Percentiles rank a stretch among this genome's conserved stretches.
These are phyloP conservation scores for Microchirus variegatus DNA, from an alignment of 2,797 vertebrate species.

Conservation along the genomic window DNA sequence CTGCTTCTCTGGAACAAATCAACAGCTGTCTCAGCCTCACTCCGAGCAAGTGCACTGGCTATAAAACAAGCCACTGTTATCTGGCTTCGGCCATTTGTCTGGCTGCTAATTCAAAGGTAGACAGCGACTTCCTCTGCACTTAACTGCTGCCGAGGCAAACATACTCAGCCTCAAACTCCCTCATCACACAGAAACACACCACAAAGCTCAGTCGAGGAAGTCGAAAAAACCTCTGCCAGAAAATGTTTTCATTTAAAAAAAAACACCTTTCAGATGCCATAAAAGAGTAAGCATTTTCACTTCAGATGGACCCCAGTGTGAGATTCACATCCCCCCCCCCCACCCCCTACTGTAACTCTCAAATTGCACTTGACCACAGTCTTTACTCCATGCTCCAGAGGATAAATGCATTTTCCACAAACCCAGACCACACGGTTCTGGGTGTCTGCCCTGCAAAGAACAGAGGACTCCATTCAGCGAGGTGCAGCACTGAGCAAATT, in stretches of 20 bases:
- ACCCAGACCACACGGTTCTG: slow-evolving; percentile 46
- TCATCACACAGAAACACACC: slow-evolving; percentile 7
- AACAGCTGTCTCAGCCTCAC: slow-evolving; percentile 60
- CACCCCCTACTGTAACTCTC: slow-evolving; percentile 8
- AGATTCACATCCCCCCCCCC: slow-evolving; percentile 1
- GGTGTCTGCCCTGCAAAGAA: slow-evolving; percentile 62
- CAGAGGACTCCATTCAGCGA: slow-evolving; percentile 72
- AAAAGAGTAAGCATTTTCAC: background rate
- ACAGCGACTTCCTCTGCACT: slow-evolving; percentile 53
- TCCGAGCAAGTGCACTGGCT: slow-evolving; percentile 58
- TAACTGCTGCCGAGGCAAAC: slow-evolving; percentile 12
- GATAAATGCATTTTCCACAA: slow-evolving; percentile 45
- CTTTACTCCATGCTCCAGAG: slow-evolving; percentile 15
- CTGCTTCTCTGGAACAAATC: slow-evolving; percentile 65
- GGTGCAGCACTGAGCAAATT: slow-evolving; percentile 66
- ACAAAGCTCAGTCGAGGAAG: background rate
- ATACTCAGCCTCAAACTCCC: slow-evolving; percentile 2
- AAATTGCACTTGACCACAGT: slow-evolving; percentile 12
- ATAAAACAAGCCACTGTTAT: slow-evolving; percentile 62
- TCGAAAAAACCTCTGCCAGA: background rate
- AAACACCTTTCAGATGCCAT: background rate
- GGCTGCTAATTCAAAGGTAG: slow-evolving; percentile 56
- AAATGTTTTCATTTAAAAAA: background rate
- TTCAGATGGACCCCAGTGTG: background rate
- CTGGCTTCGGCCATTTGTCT: slow-evolving; percentile 55